Evolutionary conservation across 2,888 invertebrate species (phyloP).

Genomic region (Melipona beecheii): DNA sequence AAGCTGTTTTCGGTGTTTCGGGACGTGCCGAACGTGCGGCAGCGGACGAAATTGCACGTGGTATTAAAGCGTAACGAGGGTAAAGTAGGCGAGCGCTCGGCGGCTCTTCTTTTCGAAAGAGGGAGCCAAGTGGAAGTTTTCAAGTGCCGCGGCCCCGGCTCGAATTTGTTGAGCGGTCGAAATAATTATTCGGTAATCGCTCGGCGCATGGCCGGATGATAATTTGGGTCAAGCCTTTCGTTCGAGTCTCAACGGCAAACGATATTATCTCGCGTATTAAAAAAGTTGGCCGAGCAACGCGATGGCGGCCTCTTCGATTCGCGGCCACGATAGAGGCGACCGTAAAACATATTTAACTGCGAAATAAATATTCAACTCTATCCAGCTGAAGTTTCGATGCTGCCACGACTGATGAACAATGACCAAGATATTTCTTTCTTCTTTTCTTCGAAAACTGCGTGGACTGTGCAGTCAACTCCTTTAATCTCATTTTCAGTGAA

Average conservation of each 20-base stretch:
- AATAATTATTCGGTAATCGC: slow-evolving; percentile 16
- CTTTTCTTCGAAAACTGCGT: too few relatives aligned
- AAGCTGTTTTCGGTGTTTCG: slow-evolving; percentile 30
- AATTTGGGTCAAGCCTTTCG: background rate
- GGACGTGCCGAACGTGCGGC: background rate
- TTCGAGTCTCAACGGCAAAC: background rate
- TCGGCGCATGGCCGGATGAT: background rate
- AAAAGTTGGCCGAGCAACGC: background rate
- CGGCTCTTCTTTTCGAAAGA: slow-evolving; percentile 2
- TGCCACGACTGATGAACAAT: too few relatives aligned
- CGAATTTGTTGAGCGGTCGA: slow-evolving; percentile 12
- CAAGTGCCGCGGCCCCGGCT: background rate
- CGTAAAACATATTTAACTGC: too few relatives aligned
- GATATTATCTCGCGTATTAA: background rate
- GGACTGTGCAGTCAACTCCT: too few relatives aligned
- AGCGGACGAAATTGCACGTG: slow-evolving; percentile 15
- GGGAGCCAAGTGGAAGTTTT: slow-evolving; percentile 15
- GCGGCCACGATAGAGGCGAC: too few relatives aligned
- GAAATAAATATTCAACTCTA: too few relatives aligned
- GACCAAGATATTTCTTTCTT: too few relatives aligned
- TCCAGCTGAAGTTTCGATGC: too few relatives aligned
- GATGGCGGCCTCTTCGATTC: too few relatives aligned
- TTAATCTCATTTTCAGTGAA: too few relatives aligned
- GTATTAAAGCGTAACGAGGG: slow-evolving; percentile 33
- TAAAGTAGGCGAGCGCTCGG: slow-evolving; percentile 10